Base-by-base conservation (phyloP, 2,888 invertebrate species). In the Thumatha senex region DNA sequence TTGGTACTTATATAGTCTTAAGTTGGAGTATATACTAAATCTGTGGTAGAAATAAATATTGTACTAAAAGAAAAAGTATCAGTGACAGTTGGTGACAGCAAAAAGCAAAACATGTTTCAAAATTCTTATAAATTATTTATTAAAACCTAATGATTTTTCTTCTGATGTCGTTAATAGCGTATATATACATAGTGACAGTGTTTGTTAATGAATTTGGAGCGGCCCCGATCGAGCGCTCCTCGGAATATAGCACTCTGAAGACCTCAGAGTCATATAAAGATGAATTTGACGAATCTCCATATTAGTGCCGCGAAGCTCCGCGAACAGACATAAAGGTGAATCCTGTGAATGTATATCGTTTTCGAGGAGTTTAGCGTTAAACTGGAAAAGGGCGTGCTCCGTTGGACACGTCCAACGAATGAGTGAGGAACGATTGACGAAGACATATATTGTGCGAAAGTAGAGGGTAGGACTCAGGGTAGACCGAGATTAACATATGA, bases 81-180 rank as follows among this genome's bases (percentile, higher is more conserved):
- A n/a, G 14, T 45, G 45, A 45, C 45, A 45, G 29, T 45, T 45
- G 45, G 14, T 45, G 45, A 45, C 45, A 45, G 24, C 61, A 60
- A 45, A 38, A 63, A 50, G 49, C 47, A 50, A 70, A 77, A 69
- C 54, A 79, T 78, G 74, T 61, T 54, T 62, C 47, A 14, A 45
- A 15, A 51, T 34, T 34, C 5, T n/a, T 31, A 33, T 41, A 36
- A 41, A 51, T 45, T 51, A 45, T 46, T 60, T 56, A 68, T 85
- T 7, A 41, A 58, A 63, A 60, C 76, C 11, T 74, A 70, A 86
- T 86, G 86, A 46, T 85, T 72, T 67, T 80, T 63, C 62, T 86
- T 54, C 48, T 81, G 38, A 12, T 84, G 43, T 76, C 74, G 44
- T 46, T 87, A 58, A 39, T 73, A 46, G 12, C 80, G 53, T 86